Evolutionary conservation across 2,113 vertebrate genomes (phyloP), one percentile per base, ranked within the genome.

Genomic region (Nettapus auritus): DNA sequence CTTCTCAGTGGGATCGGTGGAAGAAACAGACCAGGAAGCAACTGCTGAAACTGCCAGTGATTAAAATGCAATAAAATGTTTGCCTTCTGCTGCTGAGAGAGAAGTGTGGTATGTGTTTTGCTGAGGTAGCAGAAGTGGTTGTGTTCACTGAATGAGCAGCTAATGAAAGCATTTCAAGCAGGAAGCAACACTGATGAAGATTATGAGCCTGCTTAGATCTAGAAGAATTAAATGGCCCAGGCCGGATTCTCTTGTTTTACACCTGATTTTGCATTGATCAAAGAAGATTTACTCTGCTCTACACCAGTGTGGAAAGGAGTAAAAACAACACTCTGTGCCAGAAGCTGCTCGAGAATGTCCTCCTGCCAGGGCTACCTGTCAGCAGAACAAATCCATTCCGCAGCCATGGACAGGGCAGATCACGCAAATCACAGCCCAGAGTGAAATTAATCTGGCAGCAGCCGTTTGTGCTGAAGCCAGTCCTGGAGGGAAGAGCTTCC

Each of bases 101-200:
- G 94, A 84, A 94, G 78, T 26, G 84, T 91, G 93, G 74, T 88
- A 29, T 92, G 86, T 77, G 82, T 94, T 97, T 83, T 96, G 96
- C 96, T 97, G 97, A 97, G 92, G 89, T 44, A 83, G 96, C 96
- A 97, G 78, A 94, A 97, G 80, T 79, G 68, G 68, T 92, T 96
- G 75, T 84, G 82, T 40, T 96, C 69, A 3, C 90, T 97, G 96
- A 97, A 96, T 97, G 90, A 97, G 90, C 92, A 97, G 90, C 93
- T 97, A 97, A 97, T 96, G 95, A 97, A 94, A 96, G 90, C 93
- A 70, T 93, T 96, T 96, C 85, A 82, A 93, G 90, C 82, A 93
- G 96, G 93, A 96, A 97, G 91, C 85, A 96, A 93, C 0, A 21
- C 93, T 96, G 96, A 95, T 96, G 89, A 94, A 97, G 95, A 96